These are phyloP conservation scores for Neofelis nebulosa DNA, from an alignment of 2,113 vertebrate genomes.

Conservation along the genomic window DNA sequence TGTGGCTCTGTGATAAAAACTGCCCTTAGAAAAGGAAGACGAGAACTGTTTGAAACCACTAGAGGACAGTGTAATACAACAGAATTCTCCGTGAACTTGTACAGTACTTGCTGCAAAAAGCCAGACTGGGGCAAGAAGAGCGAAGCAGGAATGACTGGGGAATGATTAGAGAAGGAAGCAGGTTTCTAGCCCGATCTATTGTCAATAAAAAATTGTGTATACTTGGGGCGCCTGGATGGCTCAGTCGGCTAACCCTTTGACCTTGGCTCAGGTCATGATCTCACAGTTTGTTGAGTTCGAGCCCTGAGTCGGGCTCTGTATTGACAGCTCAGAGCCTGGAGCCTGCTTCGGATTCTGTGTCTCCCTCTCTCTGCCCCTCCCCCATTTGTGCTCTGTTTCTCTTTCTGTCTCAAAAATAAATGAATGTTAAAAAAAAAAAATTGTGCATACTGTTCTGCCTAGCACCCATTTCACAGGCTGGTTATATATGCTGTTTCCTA, in stretches of 20 bases:
- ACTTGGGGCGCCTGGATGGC: too few species aligned
- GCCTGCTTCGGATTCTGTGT: too few species aligned
- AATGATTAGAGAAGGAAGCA: neutral
- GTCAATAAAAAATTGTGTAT: neutral
- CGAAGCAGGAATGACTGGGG: neutral
- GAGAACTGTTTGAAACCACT: conserved; percentile 55
- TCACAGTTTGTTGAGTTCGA: too few species aligned
- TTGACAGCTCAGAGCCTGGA: too few species aligned
- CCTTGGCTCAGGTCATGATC: too few species aligned
- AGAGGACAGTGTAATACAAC: conserved; percentile 71
- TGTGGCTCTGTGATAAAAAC: neutral
- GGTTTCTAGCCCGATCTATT: neutral
- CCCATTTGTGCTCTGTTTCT: too few species aligned
- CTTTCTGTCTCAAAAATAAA: too few species aligned
- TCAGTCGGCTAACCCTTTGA: too few species aligned
- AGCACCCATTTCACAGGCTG: neutral
- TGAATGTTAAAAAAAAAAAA: neutral
- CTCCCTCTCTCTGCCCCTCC: too few species aligned
- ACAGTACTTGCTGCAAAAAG: neutral
- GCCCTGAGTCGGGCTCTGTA: too few species aligned
- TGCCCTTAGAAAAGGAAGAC: neutral
- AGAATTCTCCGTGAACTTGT: neutral
- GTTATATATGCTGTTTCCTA: neutral
- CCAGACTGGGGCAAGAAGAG: neutral
- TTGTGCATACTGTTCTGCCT: neutral